Base-by-base conservation (phyloP, 2,113 vertebrate species). In the Ammodramus savannarum region DNA sequence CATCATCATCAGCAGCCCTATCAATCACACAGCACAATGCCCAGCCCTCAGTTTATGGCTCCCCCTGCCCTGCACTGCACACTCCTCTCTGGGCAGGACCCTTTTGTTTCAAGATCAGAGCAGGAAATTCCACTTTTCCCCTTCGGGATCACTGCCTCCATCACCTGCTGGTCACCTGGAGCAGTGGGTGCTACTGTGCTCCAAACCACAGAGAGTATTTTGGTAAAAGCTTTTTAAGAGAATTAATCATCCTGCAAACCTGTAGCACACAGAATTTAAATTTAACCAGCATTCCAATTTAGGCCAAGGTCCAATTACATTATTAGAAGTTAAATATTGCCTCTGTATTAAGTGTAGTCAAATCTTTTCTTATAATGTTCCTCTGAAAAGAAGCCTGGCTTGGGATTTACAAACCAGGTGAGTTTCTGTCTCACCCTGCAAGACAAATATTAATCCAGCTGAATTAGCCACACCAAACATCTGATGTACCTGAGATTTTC, bases 1-100 rank as follows among this genome's bases (percentile, higher is more conserved):
- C 98, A 97, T 94, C 93, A 95, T 93, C 97, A 98, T 97, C 98
- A 97, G 96, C 91, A 98, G 96, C 95, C 98, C 98, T 97, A 98
- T 99, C 98, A 97, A 99, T 99, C 98, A 99, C 97, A 95, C 90
- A 90, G 98, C 97, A 25, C 98, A 99, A 98, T 98, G 98, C 97
- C 95, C 97, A 97, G 97, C 97, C 87, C 97, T 92, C 38, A 32
- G 96, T 99, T 99, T 99, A 99, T 98, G 98, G 97, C 98, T 98
- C 86, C 78, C 91, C 93, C 95, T 98, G 98, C 98, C 98, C 98
- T 84, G 89, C 74, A 96, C 81, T 38, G 97, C 97, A 97, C 94
- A 97, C 96, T 97, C 95, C 97, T 96, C 94, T 97, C 97, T 87
- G 97, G 96, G 85, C 58, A 96, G 97, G 96, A 98, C 95, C 95